A percentile compares a stretch with the other conserved stretches of the same genome.
phyloP scores from a whole-genome alignment of 2,113 vertebrate species.

The Aphyosemion australe region DNA sequence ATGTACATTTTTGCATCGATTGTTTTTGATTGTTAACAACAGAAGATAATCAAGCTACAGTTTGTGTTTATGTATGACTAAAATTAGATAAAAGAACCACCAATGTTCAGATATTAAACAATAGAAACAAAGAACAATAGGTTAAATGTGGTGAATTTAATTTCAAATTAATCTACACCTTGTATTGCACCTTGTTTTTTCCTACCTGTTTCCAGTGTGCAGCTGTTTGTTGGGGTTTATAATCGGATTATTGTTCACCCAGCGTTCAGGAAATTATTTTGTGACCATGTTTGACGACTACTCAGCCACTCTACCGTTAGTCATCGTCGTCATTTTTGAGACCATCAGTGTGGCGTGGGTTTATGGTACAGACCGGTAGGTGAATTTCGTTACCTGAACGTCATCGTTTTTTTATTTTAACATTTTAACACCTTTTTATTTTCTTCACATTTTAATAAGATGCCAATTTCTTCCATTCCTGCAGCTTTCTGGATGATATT shows the following conservation, averaged over 20 bases:
- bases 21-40: too few species aligned
- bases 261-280: conserved; percentile 98
- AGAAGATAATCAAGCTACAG: too few species aligned
- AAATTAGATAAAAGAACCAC: too few species aligned
- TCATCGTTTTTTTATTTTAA: too few species aligned
- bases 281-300: conserved; percentile 99
- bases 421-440: not conserved
- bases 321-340: conserved; percentile 94
- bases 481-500: conserved; percentile 94
- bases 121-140: too few species aligned
- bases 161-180: too few species aligned
- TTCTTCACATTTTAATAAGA: conserved; percentile 1
- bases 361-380: conserved; percentile 97
- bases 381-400: not conserved
- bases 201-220: conserved; percentile 79
- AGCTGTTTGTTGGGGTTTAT: conserved; percentile 91
- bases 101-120: too few species aligned
- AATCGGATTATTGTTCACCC: conserved; percentile 93
- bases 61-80: too few species aligned
- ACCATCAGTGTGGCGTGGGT: conserved; percentile 94
- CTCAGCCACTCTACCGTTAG: conserved; percentile 92
- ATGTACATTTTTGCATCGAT: too few species aligned
- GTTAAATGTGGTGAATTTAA: too few species aligned
- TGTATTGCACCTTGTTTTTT: not conserved
- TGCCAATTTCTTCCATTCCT: conserved; percentile 1